phyloP scores from a whole-genome alignment of 2,797 vertebrate species.

The Cryptoprocta ferox region DNA sequence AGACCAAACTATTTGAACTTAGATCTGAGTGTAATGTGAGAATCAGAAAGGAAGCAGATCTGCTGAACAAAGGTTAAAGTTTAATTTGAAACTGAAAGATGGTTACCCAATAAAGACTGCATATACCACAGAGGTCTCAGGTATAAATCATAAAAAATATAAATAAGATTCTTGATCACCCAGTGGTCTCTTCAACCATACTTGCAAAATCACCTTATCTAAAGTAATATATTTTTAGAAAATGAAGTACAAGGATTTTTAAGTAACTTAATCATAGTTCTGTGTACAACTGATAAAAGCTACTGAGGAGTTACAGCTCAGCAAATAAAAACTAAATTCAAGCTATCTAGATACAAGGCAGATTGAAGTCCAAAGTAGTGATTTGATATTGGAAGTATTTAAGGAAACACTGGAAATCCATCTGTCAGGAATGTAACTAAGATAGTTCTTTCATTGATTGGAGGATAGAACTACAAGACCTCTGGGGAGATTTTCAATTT shows the following conservation, averaged over 20 bases:
- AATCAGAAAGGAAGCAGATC: background rate
- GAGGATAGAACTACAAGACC: background rate
- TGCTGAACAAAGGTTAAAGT: slow-evolving; percentile 9
- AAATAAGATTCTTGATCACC: background rate
- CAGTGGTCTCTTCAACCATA: slow-evolving; percentile 20
- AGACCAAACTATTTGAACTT: background rate
- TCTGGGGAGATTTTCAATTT: slow-evolving; percentile 27
- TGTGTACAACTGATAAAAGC: background rate
- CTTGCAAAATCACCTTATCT: background rate
- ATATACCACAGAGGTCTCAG: background rate
- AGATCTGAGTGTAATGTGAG: background rate
- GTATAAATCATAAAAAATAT: background rate
- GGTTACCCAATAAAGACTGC: background rate
- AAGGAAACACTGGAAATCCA: slow-evolving; percentile 36
- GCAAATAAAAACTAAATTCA: slow-evolving; percentile 49
- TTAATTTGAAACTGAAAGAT: slow-evolving; percentile 1
- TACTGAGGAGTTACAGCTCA: background rate
- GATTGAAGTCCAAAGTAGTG: background rate
- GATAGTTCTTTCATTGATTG: background rate
- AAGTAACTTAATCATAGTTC: background rate
- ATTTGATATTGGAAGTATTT: background rate
- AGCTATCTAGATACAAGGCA: background rate
- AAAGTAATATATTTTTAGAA: slow-evolving; percentile 21
- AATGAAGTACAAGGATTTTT: slow-evolving; percentile 33
- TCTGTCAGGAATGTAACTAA: background rate